A percentile compares a stretch with the other conserved stretches of the same genome.
Evolutionary conservation across 2,113 vertebrate species (phyloP).

Genomic region (Ardeotis arabs): DNA sequence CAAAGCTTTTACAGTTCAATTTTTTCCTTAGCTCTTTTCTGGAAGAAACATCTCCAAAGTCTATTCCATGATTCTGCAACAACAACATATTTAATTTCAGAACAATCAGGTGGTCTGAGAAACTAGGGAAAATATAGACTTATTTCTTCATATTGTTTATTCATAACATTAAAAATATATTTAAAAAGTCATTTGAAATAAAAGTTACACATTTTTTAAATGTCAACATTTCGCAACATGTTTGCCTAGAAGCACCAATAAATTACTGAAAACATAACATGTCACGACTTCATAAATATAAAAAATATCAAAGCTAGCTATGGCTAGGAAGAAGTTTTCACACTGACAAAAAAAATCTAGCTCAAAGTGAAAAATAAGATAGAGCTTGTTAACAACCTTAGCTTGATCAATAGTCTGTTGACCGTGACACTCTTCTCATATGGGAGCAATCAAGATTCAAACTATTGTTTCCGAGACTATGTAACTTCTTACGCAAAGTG

Average conservation of each 20-base stretch:
- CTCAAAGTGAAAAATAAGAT: neutral
- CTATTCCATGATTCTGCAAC: slow-evolving; percentile 48
- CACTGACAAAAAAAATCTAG: neutral
- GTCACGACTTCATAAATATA: neutral
- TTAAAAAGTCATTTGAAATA: neutral
- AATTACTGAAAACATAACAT: neutral
- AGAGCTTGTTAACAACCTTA: neutral
- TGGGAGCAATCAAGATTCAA: neutral
- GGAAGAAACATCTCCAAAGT: slow-evolving; percentile 65
- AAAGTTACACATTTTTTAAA: neutral
- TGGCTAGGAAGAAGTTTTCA: neutral
- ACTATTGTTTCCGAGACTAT: neutral
- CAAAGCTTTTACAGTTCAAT: slow-evolving; percentile 66
- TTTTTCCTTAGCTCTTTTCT: slow-evolving; percentile 42
- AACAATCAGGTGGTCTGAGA: neutral
- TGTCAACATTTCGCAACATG: neutral
- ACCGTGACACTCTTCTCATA: neutral
- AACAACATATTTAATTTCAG: neutral
- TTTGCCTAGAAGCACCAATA: neutral
- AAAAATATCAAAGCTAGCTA: neutral
- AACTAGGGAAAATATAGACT: neutral
- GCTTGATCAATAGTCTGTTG: neutral
- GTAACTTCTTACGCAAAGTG: neutral
- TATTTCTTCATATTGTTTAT: neutral
- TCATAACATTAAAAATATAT: neutral